These are phyloP conservation scores for Apotomis capreana DNA, from an alignment of 2,888 invertebrate species.

Conservation along the genomic window DNA sequence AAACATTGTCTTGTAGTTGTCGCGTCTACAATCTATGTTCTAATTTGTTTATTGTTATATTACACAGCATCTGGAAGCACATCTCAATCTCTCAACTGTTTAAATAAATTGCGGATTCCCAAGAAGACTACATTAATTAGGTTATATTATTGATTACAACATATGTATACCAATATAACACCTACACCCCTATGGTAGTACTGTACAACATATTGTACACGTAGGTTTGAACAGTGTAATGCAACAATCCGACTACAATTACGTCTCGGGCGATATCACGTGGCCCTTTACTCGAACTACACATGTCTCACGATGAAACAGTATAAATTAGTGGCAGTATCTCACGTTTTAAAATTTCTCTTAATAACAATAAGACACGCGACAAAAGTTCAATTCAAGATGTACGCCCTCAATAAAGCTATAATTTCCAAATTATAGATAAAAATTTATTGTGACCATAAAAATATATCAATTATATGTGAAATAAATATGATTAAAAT, in stretches of 20 bases:
- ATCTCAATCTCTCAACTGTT: constrained; percentile 44
- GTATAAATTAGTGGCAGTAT: constrained; percentile 56
- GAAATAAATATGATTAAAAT: constrained; percentile 72
- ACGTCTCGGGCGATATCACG: constrained; percentile 32
- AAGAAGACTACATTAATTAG: constrained; percentile 39
- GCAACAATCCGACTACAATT: constrained; percentile 32
- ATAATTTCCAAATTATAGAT: constrained; percentile 38
- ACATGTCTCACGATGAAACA: constrained; percentile 25
- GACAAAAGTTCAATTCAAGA: constrained; percentile 28
- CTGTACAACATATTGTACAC: constrained; percentile 7
- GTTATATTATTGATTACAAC: constrained; percentile 37
- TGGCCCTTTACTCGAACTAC: constrained; percentile 28
- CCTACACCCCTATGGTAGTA: constrained; percentile 53
- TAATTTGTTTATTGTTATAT: constrained; percentile 53
- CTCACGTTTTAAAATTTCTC: constrained; percentile 44
- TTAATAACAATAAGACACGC: constrained; percentile 35
- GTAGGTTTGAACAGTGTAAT: constrained; percentile 19
- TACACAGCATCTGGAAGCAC: constrained; percentile 62
- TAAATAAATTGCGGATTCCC: constrained; percentile 20
- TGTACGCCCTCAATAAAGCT: constrained; percentile 20
- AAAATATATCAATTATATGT: constrained; percentile 55
- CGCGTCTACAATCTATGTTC: constrained; percentile 26
- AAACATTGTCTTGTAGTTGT: constrained; percentile 11
- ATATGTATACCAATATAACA: constrained; percentile 64
- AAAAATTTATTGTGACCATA: constrained; percentile 68